phyloP scores from a whole-genome alignment of 2,113 vertebrate species.

The Zootoca vivipara region DNA sequence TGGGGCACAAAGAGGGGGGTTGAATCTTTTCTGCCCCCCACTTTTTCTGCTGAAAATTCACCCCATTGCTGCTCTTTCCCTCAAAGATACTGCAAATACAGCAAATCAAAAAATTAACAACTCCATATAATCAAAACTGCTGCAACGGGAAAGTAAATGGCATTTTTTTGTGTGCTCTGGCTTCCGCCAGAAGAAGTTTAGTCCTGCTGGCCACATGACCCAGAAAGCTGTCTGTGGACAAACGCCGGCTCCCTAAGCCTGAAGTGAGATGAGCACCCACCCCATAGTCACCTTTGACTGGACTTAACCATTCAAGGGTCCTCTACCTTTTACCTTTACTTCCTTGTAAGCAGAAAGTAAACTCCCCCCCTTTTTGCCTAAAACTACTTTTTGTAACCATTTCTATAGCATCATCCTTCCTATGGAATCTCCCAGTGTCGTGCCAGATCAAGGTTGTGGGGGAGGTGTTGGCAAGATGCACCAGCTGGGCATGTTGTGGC shows the following conservation, averaged over 20 bases:
- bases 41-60: neutral
- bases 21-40: neutral
- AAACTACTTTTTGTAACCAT: neutral
- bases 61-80: neutral
- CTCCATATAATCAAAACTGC: constrained; percentile 48
- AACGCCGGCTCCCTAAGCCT: no score
- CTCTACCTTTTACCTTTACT: neutral
- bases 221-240: no score
- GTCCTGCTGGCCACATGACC: no score
- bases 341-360: neutral
- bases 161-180: no score
- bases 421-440: neutral
- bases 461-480: no score
- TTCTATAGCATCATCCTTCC: neutral
- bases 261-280: no score
- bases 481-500: no score
- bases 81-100: constrained; percentile 17
- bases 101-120: constrained; percentile 37
- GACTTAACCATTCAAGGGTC: no score
- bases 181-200: no score
- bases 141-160: no score
- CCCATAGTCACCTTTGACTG: no score
- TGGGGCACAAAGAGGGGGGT: neutral
- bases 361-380: neutral
- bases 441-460: no score